A percentile compares a stretch with the other conserved stretches of the same genome.
These are phyloP conservation scores for Tipula lateralis DNA, from an alignment of 2,888 invertebrate species.

Conservation along the genomic window DNA sequence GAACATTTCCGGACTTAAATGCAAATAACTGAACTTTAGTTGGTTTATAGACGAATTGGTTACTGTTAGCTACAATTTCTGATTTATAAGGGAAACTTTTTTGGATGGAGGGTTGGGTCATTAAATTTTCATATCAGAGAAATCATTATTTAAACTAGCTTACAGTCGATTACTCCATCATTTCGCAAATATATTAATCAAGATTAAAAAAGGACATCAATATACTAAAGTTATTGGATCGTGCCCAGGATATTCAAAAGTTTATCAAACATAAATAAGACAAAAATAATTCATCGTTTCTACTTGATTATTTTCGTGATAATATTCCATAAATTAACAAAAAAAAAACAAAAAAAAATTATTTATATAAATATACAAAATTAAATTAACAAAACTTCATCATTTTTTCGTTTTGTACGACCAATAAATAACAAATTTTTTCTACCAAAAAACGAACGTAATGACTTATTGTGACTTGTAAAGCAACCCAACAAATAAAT, in stretches of 20 bases:
- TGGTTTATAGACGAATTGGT: too few species aligned
- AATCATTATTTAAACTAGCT: too few species aligned
- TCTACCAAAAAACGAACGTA: neutral
- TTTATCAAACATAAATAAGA: conserved; percentile 11
- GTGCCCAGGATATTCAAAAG: neutral
- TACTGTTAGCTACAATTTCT: too few species aligned
- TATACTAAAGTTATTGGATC: too few species aligned
- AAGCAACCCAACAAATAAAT: neutral
- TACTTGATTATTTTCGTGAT: conserved; percentile 19
- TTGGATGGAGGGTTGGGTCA: too few species aligned
- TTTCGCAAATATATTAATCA: too few species aligned
- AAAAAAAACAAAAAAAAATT: neutral
- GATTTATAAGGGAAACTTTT: too few species aligned
- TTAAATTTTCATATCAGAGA: too few species aligned
- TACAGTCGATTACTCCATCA: too few species aligned
- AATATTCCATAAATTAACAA: neutral
- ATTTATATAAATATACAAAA: neutral
- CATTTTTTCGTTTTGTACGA: conserved; percentile 19
- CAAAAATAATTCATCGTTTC: neutral
- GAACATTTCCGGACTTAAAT: too few species aligned
- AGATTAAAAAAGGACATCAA: too few species aligned
- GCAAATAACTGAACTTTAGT: too few species aligned
- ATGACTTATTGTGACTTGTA: neutral
- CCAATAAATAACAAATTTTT: neutral
- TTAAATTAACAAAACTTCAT: conserved; percentile 19